phyloP scores from a whole-genome alignment of 2,888 invertebrate species.

The Dryobota labecula region DNA sequence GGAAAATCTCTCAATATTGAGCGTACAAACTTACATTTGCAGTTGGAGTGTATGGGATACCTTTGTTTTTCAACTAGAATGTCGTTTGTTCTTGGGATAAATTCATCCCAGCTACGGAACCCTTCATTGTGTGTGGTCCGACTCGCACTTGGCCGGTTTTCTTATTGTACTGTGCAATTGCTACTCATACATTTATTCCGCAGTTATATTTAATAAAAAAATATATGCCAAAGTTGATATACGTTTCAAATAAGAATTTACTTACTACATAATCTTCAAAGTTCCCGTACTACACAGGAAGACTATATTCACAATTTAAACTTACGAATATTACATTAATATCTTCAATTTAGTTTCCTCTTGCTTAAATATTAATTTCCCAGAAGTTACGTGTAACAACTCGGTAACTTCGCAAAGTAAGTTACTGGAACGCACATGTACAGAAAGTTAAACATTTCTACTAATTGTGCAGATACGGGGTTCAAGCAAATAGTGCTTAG shows the following conservation, averaged over 20 bases:
- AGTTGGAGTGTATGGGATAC: no score
- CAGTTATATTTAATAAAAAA: neutral
- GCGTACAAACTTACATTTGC: no score
- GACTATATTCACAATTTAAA: constrained; percentile 12
- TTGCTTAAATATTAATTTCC: constrained; percentile 39
- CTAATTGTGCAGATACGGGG: constrained; percentile 28
- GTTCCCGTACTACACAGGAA: neutral
- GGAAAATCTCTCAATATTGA: no score
- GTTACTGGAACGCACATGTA: constrained; percentile 16
- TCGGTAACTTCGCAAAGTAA: constrained; percentile 27
- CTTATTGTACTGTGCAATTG: no score
- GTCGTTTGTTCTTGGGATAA: no score
- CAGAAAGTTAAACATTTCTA: constrained; percentile 27
- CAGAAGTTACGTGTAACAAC: constrained; percentile 19
- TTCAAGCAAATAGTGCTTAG: constrained; percentile 25
- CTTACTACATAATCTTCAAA: constrained; percentile 5
- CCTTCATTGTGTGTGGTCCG: no score
- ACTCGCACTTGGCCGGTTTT: neutral
- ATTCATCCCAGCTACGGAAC: no score
- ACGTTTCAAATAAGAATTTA: neutral
- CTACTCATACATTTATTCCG: neutral
- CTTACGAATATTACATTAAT: constrained; percentile 17
- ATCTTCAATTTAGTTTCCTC: constrained; percentile 26
- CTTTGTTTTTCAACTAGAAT: no score
- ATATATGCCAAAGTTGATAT: neutral